phyloP scores from a whole-genome alignment of 2,888 invertebrate genomes.

The Plagodis dolabraria region DNA sequence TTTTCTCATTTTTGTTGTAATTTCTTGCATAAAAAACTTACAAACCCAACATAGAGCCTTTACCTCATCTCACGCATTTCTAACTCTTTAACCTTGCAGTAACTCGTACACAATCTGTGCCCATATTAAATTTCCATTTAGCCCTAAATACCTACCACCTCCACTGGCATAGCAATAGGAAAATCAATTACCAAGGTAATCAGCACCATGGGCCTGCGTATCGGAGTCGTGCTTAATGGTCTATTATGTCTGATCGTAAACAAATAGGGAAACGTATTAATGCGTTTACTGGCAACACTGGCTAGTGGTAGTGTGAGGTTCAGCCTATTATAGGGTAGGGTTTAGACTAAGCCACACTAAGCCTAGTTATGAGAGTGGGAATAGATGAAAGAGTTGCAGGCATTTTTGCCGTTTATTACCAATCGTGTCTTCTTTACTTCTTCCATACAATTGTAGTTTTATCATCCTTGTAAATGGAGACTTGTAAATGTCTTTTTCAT shows the following conservation, averaged over 20 bases:
- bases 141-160: constrained; percentile 5
- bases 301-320: constrained; percentile 25
- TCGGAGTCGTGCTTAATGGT: constrained; percentile 45
- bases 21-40: too few relatives aligned
- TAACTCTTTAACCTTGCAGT: not conserved
- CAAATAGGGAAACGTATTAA: constrained; percentile 57
- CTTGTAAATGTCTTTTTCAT: too few relatives aligned
- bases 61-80: too few relatives aligned
- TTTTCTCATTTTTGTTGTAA: too few relatives aligned
- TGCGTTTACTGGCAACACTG: constrained; percentile 38
- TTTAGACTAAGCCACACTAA: not conserved
- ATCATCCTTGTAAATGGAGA: too few relatives aligned
- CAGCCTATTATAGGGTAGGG: constrained; percentile 10
- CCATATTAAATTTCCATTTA: constrained; percentile 4
- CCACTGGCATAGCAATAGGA: constrained; percentile 15
- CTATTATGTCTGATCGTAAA: constrained; percentile 55
- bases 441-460: too few relatives aligned
- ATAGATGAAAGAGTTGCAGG: too few relatives aligned
- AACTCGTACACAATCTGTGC: not conserved
- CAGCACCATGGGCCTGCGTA: constrained; percentile 32
- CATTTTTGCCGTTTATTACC: too few relatives aligned
- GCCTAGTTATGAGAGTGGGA: too few relatives aligned
- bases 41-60: too few relatives aligned
- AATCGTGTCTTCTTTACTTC: too few relatives aligned
- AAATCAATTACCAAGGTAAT: constrained; percentile 39